Base-by-base conservation (phyloP, 1,140 invertebrate species). In the Apis florea region DNA sequence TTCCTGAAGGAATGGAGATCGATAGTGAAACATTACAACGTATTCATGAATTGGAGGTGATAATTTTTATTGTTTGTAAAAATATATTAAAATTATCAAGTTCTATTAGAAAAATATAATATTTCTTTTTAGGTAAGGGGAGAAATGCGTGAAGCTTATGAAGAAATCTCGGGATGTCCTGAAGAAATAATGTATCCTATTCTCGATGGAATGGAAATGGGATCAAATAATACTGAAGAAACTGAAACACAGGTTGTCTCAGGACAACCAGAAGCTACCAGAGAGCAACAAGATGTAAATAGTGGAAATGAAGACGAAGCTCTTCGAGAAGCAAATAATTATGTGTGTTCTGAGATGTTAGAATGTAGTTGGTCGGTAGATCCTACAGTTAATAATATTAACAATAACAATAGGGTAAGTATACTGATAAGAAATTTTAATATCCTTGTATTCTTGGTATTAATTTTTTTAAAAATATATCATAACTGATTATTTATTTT, bases 111-210 rank as follows among this genome's bases (percentile, higher is more conserved):
- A 61, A 56, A 59, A 51, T 59, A 31, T 59, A 40, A 26, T 61
- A 40, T 31, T 21, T 83, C 24, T 75, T 80, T 40, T 73, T 26
- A 93, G 92, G 92, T 93, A 49, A 90, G 91, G 26, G 93, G 93
- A 15, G 93, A 93, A 89, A 93, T 94, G 92, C 88, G 91, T 49
- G 92, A 93, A 85, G 92, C 91, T 61, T 93, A 94, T 51, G 92
- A 94, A 79, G 93, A 93, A 71, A 94, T 94, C 80, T 94, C 93
- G 1, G 91, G 91, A 17, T 93, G 93, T 84, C 87, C 92, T 1
- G 93, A 93, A 68, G 92, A 94, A 68, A 93, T 93, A 68, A 93
- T 94, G 75, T 93, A 94, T 77, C 93, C 93, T 1, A 93, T 94
- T 80, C 83, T 94, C 3, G 93, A 92, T 26, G 91, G 91, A 24